phyloP scores from a whole-genome alignment of 2,113 vertebrate genomes.

The Oreochromis spilurus region DNA sequence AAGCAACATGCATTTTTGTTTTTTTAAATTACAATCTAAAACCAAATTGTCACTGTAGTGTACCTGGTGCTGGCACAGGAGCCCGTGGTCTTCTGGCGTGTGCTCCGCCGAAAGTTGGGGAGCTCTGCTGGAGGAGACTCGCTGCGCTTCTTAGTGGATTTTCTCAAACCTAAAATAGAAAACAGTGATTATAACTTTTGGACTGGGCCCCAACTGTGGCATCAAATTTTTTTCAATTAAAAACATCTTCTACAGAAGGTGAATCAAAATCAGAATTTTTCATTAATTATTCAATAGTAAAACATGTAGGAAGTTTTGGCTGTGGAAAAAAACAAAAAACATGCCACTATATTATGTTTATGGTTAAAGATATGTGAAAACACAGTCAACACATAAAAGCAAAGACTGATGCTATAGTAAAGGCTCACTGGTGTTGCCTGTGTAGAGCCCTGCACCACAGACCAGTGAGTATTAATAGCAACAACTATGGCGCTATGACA shows the following conservation, averaged over 20 bases:
- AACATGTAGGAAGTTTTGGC: not conserved
- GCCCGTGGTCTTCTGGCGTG: constrained; percentile 99
- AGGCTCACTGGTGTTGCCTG: not conserved
- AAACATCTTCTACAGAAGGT: not conserved
- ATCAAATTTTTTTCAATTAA: not conserved
- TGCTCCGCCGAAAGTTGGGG: constrained; percentile 99
- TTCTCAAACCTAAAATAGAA: constrained; percentile 83
- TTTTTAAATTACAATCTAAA: not conserved
- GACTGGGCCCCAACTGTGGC: not conserved
- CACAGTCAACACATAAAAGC: not conserved
- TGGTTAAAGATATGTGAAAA: not conserved
- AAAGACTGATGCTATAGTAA: not conserved
- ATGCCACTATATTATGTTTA: not conserved
- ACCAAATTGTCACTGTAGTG: not conserved
- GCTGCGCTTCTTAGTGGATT: constrained; percentile 98
- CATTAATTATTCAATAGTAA: not conserved
- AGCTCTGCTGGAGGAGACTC: constrained; percentile 99
- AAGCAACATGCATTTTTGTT: not conserved
- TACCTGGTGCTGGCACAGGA: constrained; percentile 99
- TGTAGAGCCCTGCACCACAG: constrained; percentile 26
- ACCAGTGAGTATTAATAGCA: constrained; percentile 62
- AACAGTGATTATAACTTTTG: not conserved
- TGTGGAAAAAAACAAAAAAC: not conserved
- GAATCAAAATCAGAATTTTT: not conserved
- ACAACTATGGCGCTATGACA: constrained; percentile 51